phyloP scores from a whole-genome alignment of 2,888 invertebrate species.

The Cryptophagus acutangulus region DNA sequence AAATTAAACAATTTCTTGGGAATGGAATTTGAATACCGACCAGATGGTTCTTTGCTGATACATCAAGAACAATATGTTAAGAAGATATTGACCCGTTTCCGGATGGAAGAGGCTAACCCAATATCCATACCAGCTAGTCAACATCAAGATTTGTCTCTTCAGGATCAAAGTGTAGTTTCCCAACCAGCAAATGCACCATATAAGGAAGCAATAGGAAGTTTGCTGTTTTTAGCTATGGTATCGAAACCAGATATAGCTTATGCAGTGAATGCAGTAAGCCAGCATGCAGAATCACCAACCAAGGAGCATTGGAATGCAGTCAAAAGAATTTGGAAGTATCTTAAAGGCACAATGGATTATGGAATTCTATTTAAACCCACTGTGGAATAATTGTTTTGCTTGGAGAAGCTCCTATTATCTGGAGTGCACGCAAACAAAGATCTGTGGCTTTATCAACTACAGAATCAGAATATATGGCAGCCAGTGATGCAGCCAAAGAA shows the following conservation, averaged over 20 bases:
- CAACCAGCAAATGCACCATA: constrained; percentile 15
- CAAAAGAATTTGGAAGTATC: constrained; percentile 13
- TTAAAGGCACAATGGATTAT: not conserved
- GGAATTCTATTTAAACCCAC: not conserved
- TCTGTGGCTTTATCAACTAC: constrained; percentile 12
- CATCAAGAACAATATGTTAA: constrained; percentile 15
- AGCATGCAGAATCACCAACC: constrained; percentile 1
- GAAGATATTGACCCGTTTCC: constrained; percentile 17
- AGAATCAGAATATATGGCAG: constrained; percentile 25
- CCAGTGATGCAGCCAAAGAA: constrained; percentile 29
- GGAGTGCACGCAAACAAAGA: constrained; percentile 11
- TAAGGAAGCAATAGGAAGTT: constrained; percentile 22
- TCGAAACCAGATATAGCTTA: constrained; percentile 23
- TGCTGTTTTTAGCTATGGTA: constrained; percentile 19
- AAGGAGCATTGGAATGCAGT: not conserved
- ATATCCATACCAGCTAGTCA: constrained; percentile 21
- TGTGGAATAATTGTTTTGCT: constrained; percentile 6
- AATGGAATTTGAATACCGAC: constrained; percentile 11
- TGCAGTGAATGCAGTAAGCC: constrained; percentile 14
- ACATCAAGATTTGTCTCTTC: constrained; percentile 3
- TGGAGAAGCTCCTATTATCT: constrained; percentile 8
- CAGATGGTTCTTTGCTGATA: constrained; percentile 6
- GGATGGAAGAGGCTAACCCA: constrained; percentile 21
- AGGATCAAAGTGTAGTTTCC: constrained; percentile 25
- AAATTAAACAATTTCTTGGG: constrained; percentile 5